Conservation (phyloP, 2,797 vertebrate genomes). For the Sebastolobus alascanus region DNA sequence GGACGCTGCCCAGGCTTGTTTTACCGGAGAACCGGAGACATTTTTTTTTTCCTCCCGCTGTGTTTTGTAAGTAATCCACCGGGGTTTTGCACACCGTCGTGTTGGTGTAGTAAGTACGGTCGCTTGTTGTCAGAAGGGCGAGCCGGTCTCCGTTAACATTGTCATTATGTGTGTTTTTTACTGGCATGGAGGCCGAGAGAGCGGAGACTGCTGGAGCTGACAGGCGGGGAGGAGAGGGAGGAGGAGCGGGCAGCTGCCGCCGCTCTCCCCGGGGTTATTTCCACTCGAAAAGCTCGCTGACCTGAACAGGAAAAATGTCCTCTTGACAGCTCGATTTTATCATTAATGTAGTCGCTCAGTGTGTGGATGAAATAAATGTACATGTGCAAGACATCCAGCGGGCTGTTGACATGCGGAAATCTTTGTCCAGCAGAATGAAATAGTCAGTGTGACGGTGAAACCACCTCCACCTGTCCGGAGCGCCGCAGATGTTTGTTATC, state of each 20-base stretch:
- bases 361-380: neutral
- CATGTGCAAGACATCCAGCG: constrained; percentile 7
- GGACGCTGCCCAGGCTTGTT: constrained; percentile 77
- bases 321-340: neutral
- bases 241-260: constrained; percentile 56
- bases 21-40: constrained; percentile 62
- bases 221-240: constrained; percentile 42
- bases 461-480: constrained; percentile 59
- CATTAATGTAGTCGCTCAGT: neutral
- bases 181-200: constrained; percentile 63
- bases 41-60: constrained; percentile 10
- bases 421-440: constrained; percentile 20
- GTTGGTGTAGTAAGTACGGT: neutral
- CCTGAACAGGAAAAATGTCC: constrained; percentile 18
- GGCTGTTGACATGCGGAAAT: constrained; percentile 73
- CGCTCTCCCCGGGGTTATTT: constrained; percentile 40
- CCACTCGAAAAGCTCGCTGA: constrained; percentile 43
- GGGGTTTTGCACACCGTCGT: constrained; percentile 4
- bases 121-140: neutral
- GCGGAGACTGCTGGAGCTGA: constrained; percentile 55
- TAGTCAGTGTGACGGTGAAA: constrained; percentile 33
- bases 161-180: constrained; percentile 49
- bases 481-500: constrained; percentile 4
- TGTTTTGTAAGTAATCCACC: constrained; percentile 76
- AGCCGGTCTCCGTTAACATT: constrained; percentile 30